These are phyloP conservation scores for Arctia plantaginis DNA, from an alignment of 2,888 invertebrate species.

Conservation along the genomic window DNA sequence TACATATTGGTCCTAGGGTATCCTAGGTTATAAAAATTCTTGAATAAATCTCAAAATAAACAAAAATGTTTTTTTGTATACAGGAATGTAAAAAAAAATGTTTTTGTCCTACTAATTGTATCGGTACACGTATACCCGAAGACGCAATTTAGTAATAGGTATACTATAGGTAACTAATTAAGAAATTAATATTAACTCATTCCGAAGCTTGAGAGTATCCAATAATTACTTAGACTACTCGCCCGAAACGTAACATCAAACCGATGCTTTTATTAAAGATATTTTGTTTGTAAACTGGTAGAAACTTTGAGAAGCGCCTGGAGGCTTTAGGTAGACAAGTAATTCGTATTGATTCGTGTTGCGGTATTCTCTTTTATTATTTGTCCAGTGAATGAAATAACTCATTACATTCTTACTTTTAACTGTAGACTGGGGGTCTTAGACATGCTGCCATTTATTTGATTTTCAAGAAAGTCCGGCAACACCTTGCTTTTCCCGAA, in stretches of 20 bases:
- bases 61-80: too few species aligned
- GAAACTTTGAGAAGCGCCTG: conserved; percentile 12
- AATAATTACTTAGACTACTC: conserved; percentile 31
- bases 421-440: not conserved
- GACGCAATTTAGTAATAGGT: not conserved
- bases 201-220: conserved; percentile 17
- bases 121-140: not conserved
- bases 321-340: conserved; percentile 6
- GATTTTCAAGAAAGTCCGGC: not conserved
- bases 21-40: too few species aligned
- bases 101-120: not conserved
- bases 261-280: conserved; percentile 35
- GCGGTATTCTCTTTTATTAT: not conserved
- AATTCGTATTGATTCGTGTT: conserved; percentile 9
- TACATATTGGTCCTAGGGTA: too few species aligned
- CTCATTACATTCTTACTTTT: not conserved
- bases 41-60: too few species aligned
- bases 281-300: conserved; percentile 22
- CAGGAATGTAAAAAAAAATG: too few species aligned
- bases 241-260: conserved; percentile 35
- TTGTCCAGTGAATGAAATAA: conserved; percentile 4
- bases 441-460: not conserved
- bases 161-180: not conserved
- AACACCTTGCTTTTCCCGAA: not conserved
- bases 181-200: conserved; percentile 3